Evolutionary conservation across 2,888 invertebrate species (phyloP).

Genomic region (Cheilosia grossa): DNA sequence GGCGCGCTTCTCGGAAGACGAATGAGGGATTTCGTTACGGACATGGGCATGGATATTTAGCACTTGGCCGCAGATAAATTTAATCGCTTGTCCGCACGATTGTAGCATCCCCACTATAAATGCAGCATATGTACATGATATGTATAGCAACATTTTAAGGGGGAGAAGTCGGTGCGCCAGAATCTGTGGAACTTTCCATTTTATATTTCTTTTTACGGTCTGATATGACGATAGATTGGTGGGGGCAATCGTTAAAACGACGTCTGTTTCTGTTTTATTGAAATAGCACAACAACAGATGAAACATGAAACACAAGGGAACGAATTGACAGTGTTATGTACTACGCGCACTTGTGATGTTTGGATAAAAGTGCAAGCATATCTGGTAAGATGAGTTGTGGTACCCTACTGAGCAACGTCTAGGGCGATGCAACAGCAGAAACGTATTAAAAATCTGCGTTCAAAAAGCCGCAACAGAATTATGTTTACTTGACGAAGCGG

Average conservation of each 20-base stretch:
- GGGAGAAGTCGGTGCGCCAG: not conserved
- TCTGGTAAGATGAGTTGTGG: not conserved
- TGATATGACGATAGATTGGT: not conserved
- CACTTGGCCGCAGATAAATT: conserved; percentile 53
- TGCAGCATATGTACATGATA: not conserved
- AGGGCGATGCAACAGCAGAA: conserved; percentile 5
- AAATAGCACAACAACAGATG: conserved; percentile 15
- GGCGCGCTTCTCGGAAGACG: conserved; percentile 43
- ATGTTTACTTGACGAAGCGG: not conserved
- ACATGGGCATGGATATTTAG: conserved; percentile 48
- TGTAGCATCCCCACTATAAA: conserved; percentile 17
- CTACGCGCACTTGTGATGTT: not conserved
- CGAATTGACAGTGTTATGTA: conserved; percentile 25
- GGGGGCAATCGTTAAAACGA: conserved; percentile 20
- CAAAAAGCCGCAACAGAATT: not conserved
- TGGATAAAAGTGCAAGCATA: not conserved
- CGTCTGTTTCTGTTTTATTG: conserved; percentile 35
- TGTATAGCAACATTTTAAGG: not conserved
- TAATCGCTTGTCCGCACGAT: conserved; percentile 62
- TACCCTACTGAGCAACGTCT: not conserved
- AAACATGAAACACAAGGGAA: conserved; percentile 7
- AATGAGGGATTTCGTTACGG: conserved; percentile 49
- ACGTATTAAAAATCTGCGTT: not conserved
- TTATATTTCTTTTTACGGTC: conserved; percentile 25
- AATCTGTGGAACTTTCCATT: conserved; percentile 1